Evolutionary conservation across 2,797 vertebrate species (phyloP), one percentile per base, ranked within the genome.

Genomic region (Coendou prehensilis): DNA sequence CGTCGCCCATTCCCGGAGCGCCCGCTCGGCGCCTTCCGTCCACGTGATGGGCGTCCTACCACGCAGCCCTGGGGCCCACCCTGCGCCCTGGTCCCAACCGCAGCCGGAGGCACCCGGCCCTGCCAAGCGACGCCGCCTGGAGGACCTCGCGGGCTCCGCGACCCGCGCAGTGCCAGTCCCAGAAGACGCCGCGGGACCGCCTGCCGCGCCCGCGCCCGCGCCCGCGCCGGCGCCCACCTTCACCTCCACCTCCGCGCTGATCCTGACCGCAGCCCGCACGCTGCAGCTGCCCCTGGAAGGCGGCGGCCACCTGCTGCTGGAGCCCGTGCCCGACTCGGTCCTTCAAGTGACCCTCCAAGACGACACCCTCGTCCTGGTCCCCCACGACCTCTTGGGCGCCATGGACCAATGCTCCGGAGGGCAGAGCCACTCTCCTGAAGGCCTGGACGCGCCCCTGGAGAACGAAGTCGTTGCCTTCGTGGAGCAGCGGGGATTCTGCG

Each of bases 281-380:
- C 67, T 69, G n/a, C n/a, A 71, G 69, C 69, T 71, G n/a, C 69
- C 54, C 17, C 73, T 94, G 67, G 93, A 86, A 33, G 20, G 41
- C 57, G 20, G 56, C 52, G 67, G 73, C 30, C 67, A 89, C 54
- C 69, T 97, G 88, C 3, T 95, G 78, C 95, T 97, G 33, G 57
- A 95, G 71, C 91, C 95, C 1, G 23, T 23, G 89, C 89, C 96
- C 0, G 10, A 64, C 10, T 56, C 76, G 0, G 82, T 81, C 26
- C 76, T 95, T 63, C 61, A 56, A 6, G 96, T 96, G 28, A 75
- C 52, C 6, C 28, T 95, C 2, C 63, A 33, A 3, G 91, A 26
- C 0, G 37, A 85, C 95, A 78, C 28, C 13, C 52, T 96, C 22
- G 0, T 94, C 37, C 91, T 97, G 52, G 15, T 96, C 8, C 91